phyloP scores from a whole-genome alignment of 2,113 vertebrate genomes.

The Herpetotheres cachinnans region DNA sequence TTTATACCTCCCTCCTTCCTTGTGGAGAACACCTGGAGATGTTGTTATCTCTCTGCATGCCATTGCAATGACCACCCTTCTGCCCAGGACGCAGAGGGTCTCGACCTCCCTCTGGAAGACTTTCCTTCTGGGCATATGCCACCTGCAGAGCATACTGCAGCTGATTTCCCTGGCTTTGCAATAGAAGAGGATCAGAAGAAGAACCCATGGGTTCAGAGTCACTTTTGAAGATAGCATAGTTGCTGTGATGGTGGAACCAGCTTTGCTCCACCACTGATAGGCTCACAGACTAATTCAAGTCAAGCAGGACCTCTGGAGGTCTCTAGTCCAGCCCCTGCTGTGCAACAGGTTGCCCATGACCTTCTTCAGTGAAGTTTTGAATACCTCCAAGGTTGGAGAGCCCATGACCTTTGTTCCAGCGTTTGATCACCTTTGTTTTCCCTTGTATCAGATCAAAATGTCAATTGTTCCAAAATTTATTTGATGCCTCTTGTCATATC shows the following conservation, averaged over 20 bases:
- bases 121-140: neutral
- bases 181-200: neutral
- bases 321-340: neutral
- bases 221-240: neutral
- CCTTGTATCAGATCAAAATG: neutral
- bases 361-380: neutral
- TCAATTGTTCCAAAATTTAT: neutral
- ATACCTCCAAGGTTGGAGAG: neutral
- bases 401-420: neutral
- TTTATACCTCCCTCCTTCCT: slow-evolving; percentile 23
- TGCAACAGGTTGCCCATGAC: neutral
- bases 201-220: neutral
- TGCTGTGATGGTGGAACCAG: neutral
- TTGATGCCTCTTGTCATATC: neutral
- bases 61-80: neutral
- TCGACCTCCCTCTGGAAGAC: neutral
- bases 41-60: neutral
- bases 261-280: neutral
- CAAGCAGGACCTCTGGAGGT: neutral
- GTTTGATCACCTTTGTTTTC: neutral
- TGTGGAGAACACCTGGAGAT: neutral
- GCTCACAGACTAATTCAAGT: neutral
- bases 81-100: neutral
- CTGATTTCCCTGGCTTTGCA: neutral
- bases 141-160: neutral